Conservation (phyloP, 2,888 invertebrate species). For the Catocala fraxini region DNA sequence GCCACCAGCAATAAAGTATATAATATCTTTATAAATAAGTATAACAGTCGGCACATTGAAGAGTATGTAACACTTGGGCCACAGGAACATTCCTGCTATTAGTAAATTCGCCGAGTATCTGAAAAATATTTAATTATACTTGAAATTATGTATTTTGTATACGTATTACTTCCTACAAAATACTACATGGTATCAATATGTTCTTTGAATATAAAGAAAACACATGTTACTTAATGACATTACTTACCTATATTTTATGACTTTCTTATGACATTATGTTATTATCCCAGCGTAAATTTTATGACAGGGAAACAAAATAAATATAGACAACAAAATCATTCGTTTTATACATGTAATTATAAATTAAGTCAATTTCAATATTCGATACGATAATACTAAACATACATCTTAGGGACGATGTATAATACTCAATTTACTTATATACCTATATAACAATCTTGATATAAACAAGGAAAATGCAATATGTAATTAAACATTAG, state of each 20-base stretch:
- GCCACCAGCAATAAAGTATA: too few relatives aligned
- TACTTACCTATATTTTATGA: conserved; percentile 25
- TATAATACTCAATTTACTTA: conserved; percentile 6
- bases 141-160: too few relatives aligned
- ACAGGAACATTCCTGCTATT: too few relatives aligned
- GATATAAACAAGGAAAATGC: not conserved
- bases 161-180: too few relatives aligned
- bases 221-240: conserved; percentile 7
- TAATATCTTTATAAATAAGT: too few relatives aligned
- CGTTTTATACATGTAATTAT: conserved; percentile 30
- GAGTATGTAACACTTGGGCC: too few relatives aligned
- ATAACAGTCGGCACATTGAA: too few relatives aligned
- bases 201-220: not conserved
- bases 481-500: not conserved
- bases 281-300: conserved; percentile 26
- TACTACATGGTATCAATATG: not conserved
- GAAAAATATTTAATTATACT: too few relatives aligned
- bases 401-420: conserved; percentile 10
- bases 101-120: too few relatives aligned
- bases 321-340: conserved; percentile 16
- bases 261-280: conserved; percentile 35
- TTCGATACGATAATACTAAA: conserved; percentile 18
- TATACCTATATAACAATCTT: not conserved
- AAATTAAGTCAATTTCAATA: conserved; percentile 45
- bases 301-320: conserved; percentile 48